These are phyloP conservation scores for Agrotis puta DNA, from an alignment of 2,888 invertebrate genomes.

Conservation along the genomic window DNA sequence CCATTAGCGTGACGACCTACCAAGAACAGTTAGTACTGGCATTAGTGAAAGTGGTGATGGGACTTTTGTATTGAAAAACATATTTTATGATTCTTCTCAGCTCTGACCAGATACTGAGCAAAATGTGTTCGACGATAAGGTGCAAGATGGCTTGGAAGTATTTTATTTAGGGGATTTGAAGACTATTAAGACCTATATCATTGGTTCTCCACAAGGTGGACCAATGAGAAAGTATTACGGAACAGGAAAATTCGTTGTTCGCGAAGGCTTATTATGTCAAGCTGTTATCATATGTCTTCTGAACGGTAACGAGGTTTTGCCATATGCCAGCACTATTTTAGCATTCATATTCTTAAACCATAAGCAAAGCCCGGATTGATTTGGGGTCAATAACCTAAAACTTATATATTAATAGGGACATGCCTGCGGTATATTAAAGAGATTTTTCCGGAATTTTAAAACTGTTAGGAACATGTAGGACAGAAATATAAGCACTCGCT, in stretches of 20 bases:
- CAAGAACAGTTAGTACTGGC: not conserved
- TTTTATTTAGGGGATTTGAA: not conserved
- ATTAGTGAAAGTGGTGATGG: too few relatives aligned
- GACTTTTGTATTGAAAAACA: too few relatives aligned
- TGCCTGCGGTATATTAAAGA: too few relatives aligned
- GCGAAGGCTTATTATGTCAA: too few relatives aligned
- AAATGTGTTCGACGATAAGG: not conserved
- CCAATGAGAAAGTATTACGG: not conserved
- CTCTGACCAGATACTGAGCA: too few relatives aligned
- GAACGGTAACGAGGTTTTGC: not conserved
- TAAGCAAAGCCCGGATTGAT: too few relatives aligned
- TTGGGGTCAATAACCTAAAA: too few relatives aligned
- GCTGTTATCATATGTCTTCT: not conserved
- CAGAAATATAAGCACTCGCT: too few relatives aligned
- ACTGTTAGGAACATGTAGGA: too few relatives aligned
- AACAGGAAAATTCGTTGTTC: not conserved
- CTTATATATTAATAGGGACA: too few relatives aligned
- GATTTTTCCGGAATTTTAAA: too few relatives aligned
- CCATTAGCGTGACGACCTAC: not conserved
- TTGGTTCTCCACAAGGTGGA: not conserved
- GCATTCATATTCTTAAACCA: not conserved
- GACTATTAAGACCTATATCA: not conserved
- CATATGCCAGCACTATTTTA: not conserved
- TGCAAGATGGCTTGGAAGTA: not conserved
- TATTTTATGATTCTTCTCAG: too few relatives aligned